Percentiles rank a stretch among this genome's conserved stretches.
Evolutionary conservation across 2,113 vertebrate species (phyloP).

Genomic region (Proterorhinus semilunaris): DNA sequence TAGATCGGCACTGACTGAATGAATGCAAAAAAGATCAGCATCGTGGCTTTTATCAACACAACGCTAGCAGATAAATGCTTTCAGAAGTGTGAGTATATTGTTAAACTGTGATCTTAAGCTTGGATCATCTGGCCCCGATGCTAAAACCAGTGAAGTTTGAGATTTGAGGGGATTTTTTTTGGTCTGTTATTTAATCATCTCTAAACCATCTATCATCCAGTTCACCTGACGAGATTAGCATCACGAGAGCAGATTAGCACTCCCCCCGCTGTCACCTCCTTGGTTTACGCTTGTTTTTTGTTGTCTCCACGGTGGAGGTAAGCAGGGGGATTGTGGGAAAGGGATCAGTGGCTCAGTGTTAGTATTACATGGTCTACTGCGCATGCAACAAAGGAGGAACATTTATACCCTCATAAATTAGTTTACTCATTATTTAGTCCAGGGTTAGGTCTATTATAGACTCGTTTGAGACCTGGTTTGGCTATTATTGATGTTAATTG

Average conservation of each 20-base stretch:
- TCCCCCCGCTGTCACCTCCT: conserved; percentile 27
- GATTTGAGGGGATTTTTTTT: conserved; percentile 50
- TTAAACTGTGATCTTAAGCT: too few relatives aligned
- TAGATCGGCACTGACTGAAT: too few relatives aligned
- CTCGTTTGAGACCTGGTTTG: too few relatives aligned
- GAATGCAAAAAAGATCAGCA: too few relatives aligned
- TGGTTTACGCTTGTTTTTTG: conserved; percentile 10
- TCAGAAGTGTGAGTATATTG: too few relatives aligned
- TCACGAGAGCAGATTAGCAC: conserved; percentile 52
- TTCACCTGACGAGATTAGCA: conserved; percentile 69
- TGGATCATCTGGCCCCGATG: conserved; percentile 17
- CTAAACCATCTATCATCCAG: conserved; percentile 56
- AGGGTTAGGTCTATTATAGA: too few relatives aligned
- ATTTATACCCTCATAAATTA: too few relatives aligned
- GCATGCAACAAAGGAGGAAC: conserved; percentile 43
- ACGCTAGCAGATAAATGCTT: too few relatives aligned
- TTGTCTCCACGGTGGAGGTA: conserved; percentile 45
- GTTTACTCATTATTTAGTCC: too few relatives aligned
- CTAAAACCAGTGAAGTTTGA: conserved; percentile 37
- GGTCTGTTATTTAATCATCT: conserved; percentile 58
- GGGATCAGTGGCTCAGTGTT: conserved; percentile 52
- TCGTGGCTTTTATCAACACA: too few relatives aligned
- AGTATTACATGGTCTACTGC: conserved; percentile 68
- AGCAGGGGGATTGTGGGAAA: conserved; percentile 40
- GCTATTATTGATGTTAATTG: too few relatives aligned